phyloP scores from a whole-genome alignment of 2,888 invertebrate genomes.

The Caenorhabditis wallacei region DNA sequence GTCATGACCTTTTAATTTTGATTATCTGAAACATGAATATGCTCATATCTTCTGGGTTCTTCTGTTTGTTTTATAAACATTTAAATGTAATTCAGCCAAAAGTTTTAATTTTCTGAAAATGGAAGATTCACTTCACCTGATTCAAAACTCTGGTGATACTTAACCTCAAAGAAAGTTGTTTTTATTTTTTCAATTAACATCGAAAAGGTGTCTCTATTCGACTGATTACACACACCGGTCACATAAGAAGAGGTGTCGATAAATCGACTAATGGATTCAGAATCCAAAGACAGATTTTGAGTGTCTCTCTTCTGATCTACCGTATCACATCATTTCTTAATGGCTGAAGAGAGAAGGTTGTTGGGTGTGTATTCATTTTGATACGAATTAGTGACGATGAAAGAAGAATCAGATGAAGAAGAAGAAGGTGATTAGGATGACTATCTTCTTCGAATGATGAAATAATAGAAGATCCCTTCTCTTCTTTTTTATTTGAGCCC shows the following conservation, averaged over 20 bases:
- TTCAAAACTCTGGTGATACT: background rate
- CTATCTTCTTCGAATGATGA: constrained; percentile 7
- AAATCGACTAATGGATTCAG: constrained; percentile 58
- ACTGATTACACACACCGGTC: constrained; percentile 46
- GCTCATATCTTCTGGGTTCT: no score
- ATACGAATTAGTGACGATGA: constrained; percentile 52
- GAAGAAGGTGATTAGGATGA: constrained; percentile 34
- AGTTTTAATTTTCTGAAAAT: no score
- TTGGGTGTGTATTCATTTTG: constrained; percentile 25
- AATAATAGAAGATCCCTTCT: constrained; percentile 36
- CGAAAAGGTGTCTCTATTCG: constrained; percentile 40
- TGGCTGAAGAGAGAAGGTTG: no score
- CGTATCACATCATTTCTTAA: constrained; percentile 49
- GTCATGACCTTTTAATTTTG: no score
- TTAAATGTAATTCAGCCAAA: no score
- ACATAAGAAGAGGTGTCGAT: constrained; percentile 49
- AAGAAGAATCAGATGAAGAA: constrained; percentile 9
- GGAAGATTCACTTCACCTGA: background rate
- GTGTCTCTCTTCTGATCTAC: constrained; percentile 45
- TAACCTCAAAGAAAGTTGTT: background rate
- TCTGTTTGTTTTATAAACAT: no score
- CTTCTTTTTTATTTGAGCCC: constrained; percentile 15
- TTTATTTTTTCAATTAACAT: constrained; percentile 7
- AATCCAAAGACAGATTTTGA: constrained; percentile 42
- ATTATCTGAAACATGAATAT: no score